Conservation (phyloP, 2,113 vertebrate genomes). For the Corythornis cristatus region DNA sequence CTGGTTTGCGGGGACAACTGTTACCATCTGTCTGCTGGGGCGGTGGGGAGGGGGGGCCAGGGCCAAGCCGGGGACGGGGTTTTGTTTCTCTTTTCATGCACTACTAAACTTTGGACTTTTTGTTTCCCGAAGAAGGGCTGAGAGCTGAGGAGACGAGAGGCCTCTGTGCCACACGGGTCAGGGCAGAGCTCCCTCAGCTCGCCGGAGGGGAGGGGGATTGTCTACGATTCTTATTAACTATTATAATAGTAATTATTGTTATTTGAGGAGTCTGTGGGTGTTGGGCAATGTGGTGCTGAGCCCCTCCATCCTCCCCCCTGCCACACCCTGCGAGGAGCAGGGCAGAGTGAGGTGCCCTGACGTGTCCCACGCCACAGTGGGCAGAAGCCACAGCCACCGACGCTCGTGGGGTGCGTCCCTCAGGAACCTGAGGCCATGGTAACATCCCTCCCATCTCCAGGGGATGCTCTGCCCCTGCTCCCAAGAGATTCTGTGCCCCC, state of each 20-base stretch:
- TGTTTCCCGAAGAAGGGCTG: slow-evolving; percentile 46
- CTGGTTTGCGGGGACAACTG: slow-evolving; percentile 65
- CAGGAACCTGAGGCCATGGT: not conserved
- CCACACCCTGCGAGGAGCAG: not conserved
- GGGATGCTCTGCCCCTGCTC: not conserved
- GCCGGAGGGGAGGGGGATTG: not conserved
- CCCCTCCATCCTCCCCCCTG: not conserved
- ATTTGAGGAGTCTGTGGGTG: not conserved
- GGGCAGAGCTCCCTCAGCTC: slow-evolving; percentile 39
- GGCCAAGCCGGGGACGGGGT: not conserved
- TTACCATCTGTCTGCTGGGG: slow-evolving; percentile 74
- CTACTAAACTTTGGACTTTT: slow-evolving; percentile 69
- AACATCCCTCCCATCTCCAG: not conserved
- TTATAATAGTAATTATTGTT: not conserved
- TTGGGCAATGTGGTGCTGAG: not conserved
- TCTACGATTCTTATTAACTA: not conserved
- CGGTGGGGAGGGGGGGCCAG: not conserved
- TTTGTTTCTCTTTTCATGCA: slow-evolving; percentile 63
- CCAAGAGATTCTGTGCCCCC: not conserved
- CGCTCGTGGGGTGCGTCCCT: not conserved
- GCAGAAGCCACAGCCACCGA: not conserved
- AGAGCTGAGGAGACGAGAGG: not conserved
- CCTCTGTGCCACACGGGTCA: not conserved
- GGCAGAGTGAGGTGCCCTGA: not conserved
- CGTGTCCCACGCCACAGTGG: not conserved